A percentile compares a stretch with the other conserved stretches of the same genome.
Evolutionary conservation across 2,113 vertebrate species (phyloP).

Genomic region (Benitochromis conjunctus): DNA sequence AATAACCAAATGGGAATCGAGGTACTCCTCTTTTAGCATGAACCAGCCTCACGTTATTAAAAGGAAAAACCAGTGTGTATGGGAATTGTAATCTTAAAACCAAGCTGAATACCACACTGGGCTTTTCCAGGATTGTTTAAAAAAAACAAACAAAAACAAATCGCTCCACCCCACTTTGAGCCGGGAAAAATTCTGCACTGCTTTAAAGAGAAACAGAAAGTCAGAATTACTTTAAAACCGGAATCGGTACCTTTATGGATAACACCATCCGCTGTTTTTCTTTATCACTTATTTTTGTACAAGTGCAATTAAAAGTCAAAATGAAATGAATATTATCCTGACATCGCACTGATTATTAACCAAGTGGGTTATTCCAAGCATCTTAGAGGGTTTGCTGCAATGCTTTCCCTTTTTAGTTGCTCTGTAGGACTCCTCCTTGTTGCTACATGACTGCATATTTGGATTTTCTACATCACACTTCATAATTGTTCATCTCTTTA

Average conservation of each 20-base stretch:
- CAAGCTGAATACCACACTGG: neutral
- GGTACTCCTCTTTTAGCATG: neutral
- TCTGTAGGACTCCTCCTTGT: neutral
- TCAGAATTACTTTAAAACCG: neutral
- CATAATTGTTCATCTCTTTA: neutral
- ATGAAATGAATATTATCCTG: neutral
- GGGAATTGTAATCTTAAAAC: neutral
- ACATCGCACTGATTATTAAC: neutral
- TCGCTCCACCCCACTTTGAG: neutral
- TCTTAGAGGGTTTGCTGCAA: neutral
- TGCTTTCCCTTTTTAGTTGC: neutral
- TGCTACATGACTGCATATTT: neutral
- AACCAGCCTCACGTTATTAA: neutral
- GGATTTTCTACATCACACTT: neutral
- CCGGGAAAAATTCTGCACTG: neutral
- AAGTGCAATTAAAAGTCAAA: neutral
- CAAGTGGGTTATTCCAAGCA: neutral
- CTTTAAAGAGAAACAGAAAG: neutral
- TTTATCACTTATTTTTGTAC: neutral
- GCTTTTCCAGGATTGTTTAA: neutral
- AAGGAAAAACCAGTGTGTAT: neutral
- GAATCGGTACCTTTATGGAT: neutral
- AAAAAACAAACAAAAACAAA: neutral
- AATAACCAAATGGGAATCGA: neutral
- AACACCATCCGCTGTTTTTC: neutral